These are phyloP conservation scores for Eretmocerus hayati DNA, from an alignment of 2,888 invertebrate genomes.

Conservation along the genomic window DNA sequence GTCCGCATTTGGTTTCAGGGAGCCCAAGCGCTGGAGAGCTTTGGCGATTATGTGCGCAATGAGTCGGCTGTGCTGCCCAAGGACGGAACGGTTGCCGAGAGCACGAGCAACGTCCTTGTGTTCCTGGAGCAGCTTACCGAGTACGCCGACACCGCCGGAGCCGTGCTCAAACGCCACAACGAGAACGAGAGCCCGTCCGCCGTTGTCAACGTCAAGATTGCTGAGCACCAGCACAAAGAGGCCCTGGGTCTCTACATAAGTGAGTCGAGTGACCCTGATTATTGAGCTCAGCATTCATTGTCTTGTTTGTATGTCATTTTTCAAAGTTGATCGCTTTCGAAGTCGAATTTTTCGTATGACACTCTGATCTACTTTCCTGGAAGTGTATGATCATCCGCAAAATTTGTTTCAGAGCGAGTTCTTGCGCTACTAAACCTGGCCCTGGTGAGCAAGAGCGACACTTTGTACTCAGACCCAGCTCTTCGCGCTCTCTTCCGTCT, in stretches of 20 bases:
- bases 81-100: slow-evolving; percentile 96
- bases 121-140: slow-evolving; percentile 81
- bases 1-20: slow-evolving; percentile 63
- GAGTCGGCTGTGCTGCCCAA: slow-evolving; percentile 79
- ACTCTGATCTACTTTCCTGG: too few relatives aligned
- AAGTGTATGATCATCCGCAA: too few relatives aligned
- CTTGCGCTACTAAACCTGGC: slow-evolving; percentile 85
- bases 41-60: slow-evolving; percentile 77
- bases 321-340: too few relatives aligned
- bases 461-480: slow-evolving; percentile 73
- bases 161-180: slow-evolving; percentile 50
- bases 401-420: slow-evolving; percentile 76
- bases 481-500: slow-evolving; percentile 84
- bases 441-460: slow-evolving; percentile 83
- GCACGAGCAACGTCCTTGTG: slow-evolving; percentile 89
- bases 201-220: slow-evolving; percentile 49
- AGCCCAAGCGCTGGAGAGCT: slow-evolving; percentile 83
- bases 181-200: slow-evolving; percentile 52
- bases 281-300: too few relatives aligned
- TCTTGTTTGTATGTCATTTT: too few relatives aligned
- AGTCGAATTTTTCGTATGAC: too few relatives aligned
- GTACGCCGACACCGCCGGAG: slow-evolving; percentile 69
- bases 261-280: too few relatives aligned
- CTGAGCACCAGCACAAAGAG: slow-evolving; percentile 56
- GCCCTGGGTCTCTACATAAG: slow-evolving; percentile 77